Evolutionary conservation across 2,888 invertebrate species (phyloP).

Genomic region (Tenthredo amoena): DNA sequence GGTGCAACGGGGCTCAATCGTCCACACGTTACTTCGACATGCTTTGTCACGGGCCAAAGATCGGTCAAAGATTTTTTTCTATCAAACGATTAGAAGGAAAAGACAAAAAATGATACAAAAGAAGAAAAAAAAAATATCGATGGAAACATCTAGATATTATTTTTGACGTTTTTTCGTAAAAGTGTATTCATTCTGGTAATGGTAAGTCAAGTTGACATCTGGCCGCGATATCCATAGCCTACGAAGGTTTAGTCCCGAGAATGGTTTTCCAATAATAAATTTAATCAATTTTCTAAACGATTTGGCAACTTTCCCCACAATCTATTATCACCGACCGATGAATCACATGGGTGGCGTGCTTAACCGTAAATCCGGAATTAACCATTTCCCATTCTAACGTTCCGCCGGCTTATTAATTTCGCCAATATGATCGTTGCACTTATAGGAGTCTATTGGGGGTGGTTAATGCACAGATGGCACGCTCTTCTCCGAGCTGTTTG

Average conservation of each 20-base stretch:
- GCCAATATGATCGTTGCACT: slow-evolving; percentile 66
- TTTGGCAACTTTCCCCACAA: slow-evolving; percentile 51
- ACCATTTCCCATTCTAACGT: slow-evolving; percentile 70
- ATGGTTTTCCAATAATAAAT: slow-evolving; percentile 49
- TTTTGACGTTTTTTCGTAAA: background rate
- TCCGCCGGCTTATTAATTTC: slow-evolving; percentile 74
- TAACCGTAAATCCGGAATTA: slow-evolving; percentile 68
- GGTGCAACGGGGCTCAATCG: slow-evolving; percentile 41
- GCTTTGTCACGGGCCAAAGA: slow-evolving; percentile 30
- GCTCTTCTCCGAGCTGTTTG: slow-evolving; percentile 64
- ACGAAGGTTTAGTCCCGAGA: background rate
- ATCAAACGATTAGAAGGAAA: background rate
- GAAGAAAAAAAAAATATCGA: background rate
- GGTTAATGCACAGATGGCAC: slow-evolving; percentile 72
- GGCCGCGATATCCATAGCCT: background rate
- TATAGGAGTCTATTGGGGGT: slow-evolving; percentile 56
- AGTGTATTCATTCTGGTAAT: background rate
- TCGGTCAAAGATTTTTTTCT: background rate
- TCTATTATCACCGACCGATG: slow-evolving; percentile 43
- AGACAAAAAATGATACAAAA: background rate
- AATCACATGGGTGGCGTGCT: slow-evolving; percentile 36
- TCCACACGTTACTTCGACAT: background rate
- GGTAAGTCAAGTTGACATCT: slow-evolving; percentile 13
- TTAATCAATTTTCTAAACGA: slow-evolving; percentile 52
- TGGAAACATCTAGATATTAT: background rate